These are phyloP conservation scores for Heliconius melpomene DNA, from an alignment of 1,140 invertebrate genomes.

Conservation along the genomic window DNA sequence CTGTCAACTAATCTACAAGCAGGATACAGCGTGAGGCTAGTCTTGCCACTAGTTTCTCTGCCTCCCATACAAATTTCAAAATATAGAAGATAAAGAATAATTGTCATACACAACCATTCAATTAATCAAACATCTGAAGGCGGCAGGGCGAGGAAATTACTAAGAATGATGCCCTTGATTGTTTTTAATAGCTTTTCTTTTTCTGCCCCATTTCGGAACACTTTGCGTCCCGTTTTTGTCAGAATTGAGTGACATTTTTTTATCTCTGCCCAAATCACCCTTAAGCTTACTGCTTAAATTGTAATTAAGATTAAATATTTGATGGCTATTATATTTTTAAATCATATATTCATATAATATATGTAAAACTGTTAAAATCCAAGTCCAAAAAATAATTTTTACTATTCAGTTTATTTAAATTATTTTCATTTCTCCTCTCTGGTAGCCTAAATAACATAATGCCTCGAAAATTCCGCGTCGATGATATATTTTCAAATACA, in stretches of 20 bases:
- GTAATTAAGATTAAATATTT: conserved; percentile 6
- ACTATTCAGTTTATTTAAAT: too few relatives aligned
- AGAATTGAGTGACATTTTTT: conserved; percentile 29
- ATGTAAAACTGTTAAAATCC: too few relatives aligned
- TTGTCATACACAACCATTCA: neutral
- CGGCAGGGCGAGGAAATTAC: conserved; percentile 21
- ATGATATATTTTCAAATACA: too few relatives aligned
- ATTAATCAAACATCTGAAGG: conserved; percentile 30
- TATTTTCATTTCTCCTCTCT: too few relatives aligned
- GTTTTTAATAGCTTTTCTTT: conserved; percentile 64
- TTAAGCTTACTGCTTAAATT: neutral
- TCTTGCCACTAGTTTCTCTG: too few relatives aligned
- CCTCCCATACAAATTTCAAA: too few relatives aligned
- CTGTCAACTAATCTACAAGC: too few relatives aligned
- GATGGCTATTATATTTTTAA: neutral
- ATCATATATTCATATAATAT: neutral
- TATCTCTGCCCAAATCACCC: neutral
- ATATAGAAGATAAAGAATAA: neutral
- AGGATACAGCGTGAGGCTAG: too few relatives aligned
- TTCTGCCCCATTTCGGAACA: conserved; percentile 43
- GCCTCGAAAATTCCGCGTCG: too few relatives aligned
- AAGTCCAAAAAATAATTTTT: too few relatives aligned
- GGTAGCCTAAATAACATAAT: too few relatives aligned
- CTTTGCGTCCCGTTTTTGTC: conserved; percentile 40
- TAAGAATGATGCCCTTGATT: conserved; percentile 63